Percentiles rank a stretch among this genome's conserved stretches.
phyloP scores from a whole-genome alignment of 53 echinoderm and acorn worm species.

The Antedon mediterranea region DNA sequence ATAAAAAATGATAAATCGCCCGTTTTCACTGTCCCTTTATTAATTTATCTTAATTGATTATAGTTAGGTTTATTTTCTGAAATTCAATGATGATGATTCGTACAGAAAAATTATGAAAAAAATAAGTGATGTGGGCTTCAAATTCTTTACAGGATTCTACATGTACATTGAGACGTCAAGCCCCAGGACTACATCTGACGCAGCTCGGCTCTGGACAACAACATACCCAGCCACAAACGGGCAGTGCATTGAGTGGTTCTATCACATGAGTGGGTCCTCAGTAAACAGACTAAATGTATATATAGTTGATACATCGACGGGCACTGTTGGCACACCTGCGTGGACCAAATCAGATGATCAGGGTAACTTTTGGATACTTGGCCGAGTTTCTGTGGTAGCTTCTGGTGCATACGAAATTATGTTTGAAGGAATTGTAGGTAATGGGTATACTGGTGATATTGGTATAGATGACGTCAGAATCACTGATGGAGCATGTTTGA shows the following conservation, averaged over 20 bases:
- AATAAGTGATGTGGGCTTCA: no score
- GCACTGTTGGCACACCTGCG: conserved; percentile 18
- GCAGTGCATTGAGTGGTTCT: conserved; percentile 60
- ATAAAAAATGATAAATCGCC: no score
- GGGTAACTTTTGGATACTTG: conserved; percentile 31
- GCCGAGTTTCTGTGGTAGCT: conserved; percentile 5
- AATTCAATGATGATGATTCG: no score
- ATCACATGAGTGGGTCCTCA: conserved; percentile 67
- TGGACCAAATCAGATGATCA: conserved; percentile 22
- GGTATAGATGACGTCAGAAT: conserved; percentile 34
- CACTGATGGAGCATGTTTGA: conserved; percentile 20
- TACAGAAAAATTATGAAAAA: no score
- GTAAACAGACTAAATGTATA: conserved; percentile 36
- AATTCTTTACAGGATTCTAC: conserved; percentile 40
- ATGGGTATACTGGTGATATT: conserved; percentile 14
- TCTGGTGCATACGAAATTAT: conserved; percentile 25
- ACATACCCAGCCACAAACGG: conserved; percentile 28
- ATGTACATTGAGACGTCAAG: conserved; percentile 37
- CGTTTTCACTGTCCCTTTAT: no score
- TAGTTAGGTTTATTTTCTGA: no score
- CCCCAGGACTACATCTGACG: neutral
- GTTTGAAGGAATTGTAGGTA: conserved; percentile 27
- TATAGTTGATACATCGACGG: conserved; percentile 15
- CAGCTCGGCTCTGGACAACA: conserved; percentile 33
- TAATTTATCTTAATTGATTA: no score